These are phyloP conservation scores for Dendrolimus kikuchii DNA, from an alignment of 1,140 invertebrate species.

Conservation along the genomic window DNA sequence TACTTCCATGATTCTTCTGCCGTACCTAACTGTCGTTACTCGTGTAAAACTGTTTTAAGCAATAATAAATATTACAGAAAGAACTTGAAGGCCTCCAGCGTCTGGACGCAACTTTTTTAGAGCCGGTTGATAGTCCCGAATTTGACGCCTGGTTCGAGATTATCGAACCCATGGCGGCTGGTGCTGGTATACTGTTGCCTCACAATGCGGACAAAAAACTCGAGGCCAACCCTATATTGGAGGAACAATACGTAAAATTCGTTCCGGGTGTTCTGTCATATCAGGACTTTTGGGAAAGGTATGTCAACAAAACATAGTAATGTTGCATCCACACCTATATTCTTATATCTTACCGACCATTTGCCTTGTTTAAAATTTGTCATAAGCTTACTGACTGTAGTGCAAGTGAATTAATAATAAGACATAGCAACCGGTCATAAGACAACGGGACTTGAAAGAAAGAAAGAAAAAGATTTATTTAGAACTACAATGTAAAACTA, in stretches of 20 bases:
- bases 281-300: conserved; percentile 75
- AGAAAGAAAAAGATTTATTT: no score
- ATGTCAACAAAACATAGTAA: conserved; percentile 1
- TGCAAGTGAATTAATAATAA: no score
- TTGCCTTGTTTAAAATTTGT: no score
- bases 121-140: conserved; percentile 51
- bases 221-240: conserved; percentile 58
- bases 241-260: conserved; percentile 68
- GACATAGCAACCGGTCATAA: no score
- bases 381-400: no score
- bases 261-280: conserved; percentile 72
- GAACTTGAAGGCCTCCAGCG: conserved; percentile 62
- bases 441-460: no score
- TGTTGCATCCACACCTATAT: no score
- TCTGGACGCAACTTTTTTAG: conserved; percentile 66
- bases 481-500: no score
- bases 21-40: no score
- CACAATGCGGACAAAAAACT: conserved; percentile 54
- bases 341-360: no score
- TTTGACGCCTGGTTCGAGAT: conserved; percentile 49
- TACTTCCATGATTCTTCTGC: no score
- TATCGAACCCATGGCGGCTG: conserved; percentile 25
- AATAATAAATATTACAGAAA: conserved; percentile 34
- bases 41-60: no score
- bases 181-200: conserved; percentile 21